Conservation (phyloP, 2,113 vertebrate species). For the Probosciger aterrimus region DNA sequence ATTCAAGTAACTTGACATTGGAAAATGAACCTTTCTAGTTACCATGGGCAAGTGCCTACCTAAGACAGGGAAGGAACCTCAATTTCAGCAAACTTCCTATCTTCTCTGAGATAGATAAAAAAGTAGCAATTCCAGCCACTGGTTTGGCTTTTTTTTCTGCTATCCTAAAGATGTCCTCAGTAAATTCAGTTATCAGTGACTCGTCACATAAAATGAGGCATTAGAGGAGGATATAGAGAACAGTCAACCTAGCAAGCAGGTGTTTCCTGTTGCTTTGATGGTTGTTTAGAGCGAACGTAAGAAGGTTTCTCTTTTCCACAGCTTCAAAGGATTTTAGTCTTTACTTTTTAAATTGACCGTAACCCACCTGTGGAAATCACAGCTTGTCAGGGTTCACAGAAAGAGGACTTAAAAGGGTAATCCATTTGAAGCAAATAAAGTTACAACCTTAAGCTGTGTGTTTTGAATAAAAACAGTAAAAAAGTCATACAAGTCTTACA, state of each 20-base stretch:
- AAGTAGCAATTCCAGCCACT: background rate
- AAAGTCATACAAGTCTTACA: background rate
- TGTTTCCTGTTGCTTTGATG: background rate
- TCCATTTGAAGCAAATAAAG: background rate
- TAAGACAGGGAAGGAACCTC: background rate
- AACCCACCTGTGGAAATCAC: background rate
- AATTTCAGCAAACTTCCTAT: background rate
- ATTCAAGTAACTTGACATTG: background rate
- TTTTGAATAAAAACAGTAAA: slow-evolving; percentile 2
- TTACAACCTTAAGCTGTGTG: background rate
- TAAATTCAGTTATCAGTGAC: background rate
- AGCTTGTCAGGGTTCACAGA: background rate
- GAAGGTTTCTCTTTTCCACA: background rate
- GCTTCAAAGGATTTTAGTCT: background rate
- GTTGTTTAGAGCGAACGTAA: background rate
- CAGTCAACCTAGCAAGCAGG: background rate
- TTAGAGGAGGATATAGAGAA: fast-evolving
- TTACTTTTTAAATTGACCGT: background rate
- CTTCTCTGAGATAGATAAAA: background rate
- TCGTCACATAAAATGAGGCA: background rate
- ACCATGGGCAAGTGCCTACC: background rate
- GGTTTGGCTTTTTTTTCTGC: background rate
- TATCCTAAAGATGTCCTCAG: background rate
- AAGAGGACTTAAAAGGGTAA: background rate
- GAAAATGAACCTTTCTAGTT: background rate